A percentile compares a stretch with the other conserved stretches of the same genome.
These are phyloP conservation scores for Agrilus mali DNA, from an alignment of 2,888 invertebrate genomes.

Conservation along the genomic window DNA sequence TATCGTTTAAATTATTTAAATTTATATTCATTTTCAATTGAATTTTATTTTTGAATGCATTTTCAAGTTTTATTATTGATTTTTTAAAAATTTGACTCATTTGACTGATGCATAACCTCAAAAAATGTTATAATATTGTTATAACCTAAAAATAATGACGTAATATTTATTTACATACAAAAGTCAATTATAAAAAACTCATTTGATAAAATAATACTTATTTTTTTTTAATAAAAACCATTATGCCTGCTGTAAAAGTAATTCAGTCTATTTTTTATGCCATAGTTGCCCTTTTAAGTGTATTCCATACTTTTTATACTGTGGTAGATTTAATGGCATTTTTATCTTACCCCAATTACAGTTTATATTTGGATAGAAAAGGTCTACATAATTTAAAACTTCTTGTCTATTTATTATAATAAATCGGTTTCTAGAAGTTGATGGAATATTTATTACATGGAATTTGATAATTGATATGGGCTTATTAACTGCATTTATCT, in stretches of 20 bases:
- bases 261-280: no score
- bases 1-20: not conserved
- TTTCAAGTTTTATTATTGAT: no score
- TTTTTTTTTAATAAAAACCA: constrained; percentile 23
- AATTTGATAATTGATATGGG: constrained; percentile 34
- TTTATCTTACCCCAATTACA: constrained; percentile 35
- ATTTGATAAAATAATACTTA: constrained; percentile 21
- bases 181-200: constrained; percentile 10
- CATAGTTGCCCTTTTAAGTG: no score
- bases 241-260: constrained; percentile 31
- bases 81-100: no score
- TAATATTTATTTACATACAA: not conserved
- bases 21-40: constrained; percentile 5
- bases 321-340: constrained; percentile 41
- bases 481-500: constrained; percentile 39
- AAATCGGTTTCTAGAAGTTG: constrained; percentile 20
- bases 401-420: not conserved
- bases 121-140: no score
- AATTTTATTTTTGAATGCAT: no score
- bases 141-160: no score
- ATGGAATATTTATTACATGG: constrained; percentile 33
- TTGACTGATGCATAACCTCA: no score
- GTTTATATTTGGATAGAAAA: not conserved
- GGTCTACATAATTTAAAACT: constrained; percentile 4
- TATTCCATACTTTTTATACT: constrained; percentile 34